phyloP scores from a whole-genome alignment of 1,140 invertebrate species.

The Teleogryllus occipitalis region DNA sequence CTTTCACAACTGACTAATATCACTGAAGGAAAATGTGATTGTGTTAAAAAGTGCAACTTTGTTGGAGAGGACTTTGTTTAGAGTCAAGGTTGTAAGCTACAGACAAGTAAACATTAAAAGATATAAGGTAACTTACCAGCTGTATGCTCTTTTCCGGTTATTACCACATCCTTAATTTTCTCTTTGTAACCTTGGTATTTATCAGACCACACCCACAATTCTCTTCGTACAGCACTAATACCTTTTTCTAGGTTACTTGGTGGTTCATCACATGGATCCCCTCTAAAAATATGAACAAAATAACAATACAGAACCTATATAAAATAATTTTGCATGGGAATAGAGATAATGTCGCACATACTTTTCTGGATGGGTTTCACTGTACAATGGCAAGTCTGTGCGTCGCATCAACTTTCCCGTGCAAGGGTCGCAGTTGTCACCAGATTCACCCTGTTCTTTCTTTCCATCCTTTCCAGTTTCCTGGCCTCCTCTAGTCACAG shows the following conservation, averaged over 20 bases:
- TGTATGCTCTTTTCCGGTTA: conserved; percentile 34
- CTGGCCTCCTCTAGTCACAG: no score
- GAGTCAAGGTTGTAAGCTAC: no score
- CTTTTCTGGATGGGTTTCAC: no score
- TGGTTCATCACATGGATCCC: conserved; percentile 6
- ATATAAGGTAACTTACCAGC: conserved; percentile 28
- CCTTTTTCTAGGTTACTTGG: conserved; percentile 32
- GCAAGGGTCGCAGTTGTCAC: no score
- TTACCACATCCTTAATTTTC: conserved; percentile 28
- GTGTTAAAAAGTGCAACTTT: not conserved
- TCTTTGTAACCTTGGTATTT: conserved; percentile 29
- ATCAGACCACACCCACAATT: conserved; percentile 28
- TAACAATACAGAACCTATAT: no score
- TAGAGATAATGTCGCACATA: no score
- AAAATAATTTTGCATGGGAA: no score
- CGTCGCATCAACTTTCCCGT: no score
- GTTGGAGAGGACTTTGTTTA: not conserved
- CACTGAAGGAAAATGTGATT: not conserved
- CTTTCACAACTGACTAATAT: not conserved
- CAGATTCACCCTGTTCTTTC: no score
- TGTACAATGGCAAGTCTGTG: no score
- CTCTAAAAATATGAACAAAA: not conserved
- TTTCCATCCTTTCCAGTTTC: no score
- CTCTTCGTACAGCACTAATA: conserved; percentile 32
- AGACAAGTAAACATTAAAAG: no score